Evolutionary conservation across 1,140 invertebrate genomes (phyloP).

Genomic region (Megalopta genalis): DNA sequence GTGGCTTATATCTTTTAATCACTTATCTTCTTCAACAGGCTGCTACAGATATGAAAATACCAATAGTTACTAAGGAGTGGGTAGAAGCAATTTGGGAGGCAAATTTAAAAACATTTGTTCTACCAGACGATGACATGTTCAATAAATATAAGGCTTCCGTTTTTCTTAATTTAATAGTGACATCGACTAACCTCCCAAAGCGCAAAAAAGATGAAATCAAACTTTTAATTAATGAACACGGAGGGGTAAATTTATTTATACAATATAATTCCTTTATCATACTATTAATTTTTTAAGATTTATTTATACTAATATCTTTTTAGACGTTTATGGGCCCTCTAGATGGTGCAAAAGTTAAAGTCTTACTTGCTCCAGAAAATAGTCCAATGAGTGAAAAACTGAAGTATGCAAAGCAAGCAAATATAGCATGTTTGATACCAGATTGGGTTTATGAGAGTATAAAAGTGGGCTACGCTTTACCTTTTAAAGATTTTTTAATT

Average conservation of each 20-base stretch:
- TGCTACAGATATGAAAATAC: slow-evolving; percentile 85
- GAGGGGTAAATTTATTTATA: slow-evolving; percentile 81
- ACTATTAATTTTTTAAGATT: slow-evolving; percentile 1
- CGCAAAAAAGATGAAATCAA: slow-evolving; percentile 86
- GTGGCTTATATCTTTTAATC: slow-evolving; percentile 11
- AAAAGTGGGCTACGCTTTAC: slow-evolving; percentile 86
- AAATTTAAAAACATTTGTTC: slow-evolving; percentile 83
- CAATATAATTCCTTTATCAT: slow-evolving; percentile 24
- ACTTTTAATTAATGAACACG: slow-evolving; percentile 86
- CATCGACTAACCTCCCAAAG: slow-evolving; percentile 87
- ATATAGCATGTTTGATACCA: slow-evolving; percentile 86
- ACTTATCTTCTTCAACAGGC: slow-evolving; percentile 80
- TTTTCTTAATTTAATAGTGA: slow-evolving; percentile 90
- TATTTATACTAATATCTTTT: slow-evolving; percentile 21
- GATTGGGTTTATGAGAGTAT: slow-evolving; percentile 91
- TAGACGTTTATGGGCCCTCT: slow-evolving; percentile 72
- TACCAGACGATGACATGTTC: slow-evolving; percentile 84
- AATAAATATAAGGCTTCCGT: slow-evolving; percentile 86
- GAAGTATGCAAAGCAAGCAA: slow-evolving; percentile 87
- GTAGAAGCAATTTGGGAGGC: slow-evolving; percentile 88
- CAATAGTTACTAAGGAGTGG: slow-evolving; percentile 90
- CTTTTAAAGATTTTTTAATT: slow-evolving; percentile 84
- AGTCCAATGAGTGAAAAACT: slow-evolving; percentile 88
- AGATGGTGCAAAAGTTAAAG: slow-evolving; percentile 73
- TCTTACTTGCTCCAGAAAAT: slow-evolving; percentile 75